Conservation (phyloP, 2,113 vertebrate genomes). For the Deroptyus accipitrinus region DNA sequence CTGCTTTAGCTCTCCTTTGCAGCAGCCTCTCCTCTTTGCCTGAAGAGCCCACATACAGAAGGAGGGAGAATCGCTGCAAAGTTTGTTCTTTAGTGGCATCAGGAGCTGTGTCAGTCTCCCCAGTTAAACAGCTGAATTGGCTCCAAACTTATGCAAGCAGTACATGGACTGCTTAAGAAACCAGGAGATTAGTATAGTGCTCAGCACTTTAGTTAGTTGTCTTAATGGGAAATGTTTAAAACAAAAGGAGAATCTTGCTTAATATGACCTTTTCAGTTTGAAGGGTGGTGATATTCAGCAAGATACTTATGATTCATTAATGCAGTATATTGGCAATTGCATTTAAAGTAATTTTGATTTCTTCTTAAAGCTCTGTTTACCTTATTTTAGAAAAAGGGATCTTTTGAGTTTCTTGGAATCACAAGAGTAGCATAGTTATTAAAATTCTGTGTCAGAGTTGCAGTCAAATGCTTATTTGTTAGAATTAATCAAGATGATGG, state of each 20-base stretch:
- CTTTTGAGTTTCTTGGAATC: neutral
- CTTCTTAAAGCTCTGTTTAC: neutral
- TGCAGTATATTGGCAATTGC: neutral
- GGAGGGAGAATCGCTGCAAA: neutral
- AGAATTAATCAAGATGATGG: neutral
- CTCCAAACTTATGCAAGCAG: neutral
- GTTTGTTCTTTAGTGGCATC: neutral
- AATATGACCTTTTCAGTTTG: neutral
- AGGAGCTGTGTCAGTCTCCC: neutral
- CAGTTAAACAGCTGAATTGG: neutral
- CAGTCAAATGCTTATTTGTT: neutral
- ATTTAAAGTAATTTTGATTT: neutral
- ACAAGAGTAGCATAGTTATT: neutral
- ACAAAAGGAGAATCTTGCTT: neutral
- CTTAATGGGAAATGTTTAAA: neutral
- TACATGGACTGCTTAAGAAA: neutral
- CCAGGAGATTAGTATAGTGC: neutral
- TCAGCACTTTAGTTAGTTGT: neutral
- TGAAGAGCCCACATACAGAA: neutral
- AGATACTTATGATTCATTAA: neutral
- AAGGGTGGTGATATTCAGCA: neutral
- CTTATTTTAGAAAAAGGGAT: neutral
- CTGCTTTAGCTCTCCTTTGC: neutral
- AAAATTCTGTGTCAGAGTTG: neutral
- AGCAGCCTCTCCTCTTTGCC: neutral